Base-by-base conservation (phyloP, 1,140 invertebrate species). In the Drosophila tropicalis region DNA sequence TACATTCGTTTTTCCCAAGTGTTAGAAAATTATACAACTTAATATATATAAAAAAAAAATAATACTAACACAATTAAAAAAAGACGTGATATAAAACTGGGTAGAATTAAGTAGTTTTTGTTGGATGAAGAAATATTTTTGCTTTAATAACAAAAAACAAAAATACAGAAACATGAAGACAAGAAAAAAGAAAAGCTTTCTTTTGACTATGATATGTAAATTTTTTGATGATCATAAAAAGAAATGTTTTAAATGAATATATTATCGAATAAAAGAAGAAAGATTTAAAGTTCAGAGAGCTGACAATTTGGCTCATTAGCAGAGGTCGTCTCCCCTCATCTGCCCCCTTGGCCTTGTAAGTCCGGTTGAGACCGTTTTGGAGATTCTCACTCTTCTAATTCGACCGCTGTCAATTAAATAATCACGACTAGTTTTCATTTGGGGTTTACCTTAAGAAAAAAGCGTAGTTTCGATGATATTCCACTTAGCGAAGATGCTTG, bases 201-300 rank as follows among this genome's bases (percentile, higher is more conserved):
- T 76, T 79, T 19, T 67, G 72, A 72, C 67, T 79, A 65, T 15
- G 85, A 81, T 86, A 86, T 86, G 83, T 79, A 86, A 86, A 86
- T 39, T 36, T 51, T 17, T 86, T 55, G 67, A 13, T 69, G 61
- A 70, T 13, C 68, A 25, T 64, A 55, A 56, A 73, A 69, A 84
- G 71, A 89, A 76, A 89, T 90, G 85, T 72, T 58, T 70, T 76
- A 70, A 73, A 87, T 87, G 84, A 78, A 78, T 87, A 75, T 78
- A 81, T 87, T 81, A 72, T 17, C 62, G 29, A 64, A 62, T 44
- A 67, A 67, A 64, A 66, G 56, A 57, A 41, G 51, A 70, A 71
- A 79, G 73, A 89, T 67, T 74, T 79, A 65, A 72, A 75, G 56
- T 71, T 81, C 66, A 70, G 58, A 54, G 25, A 41, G 54, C 63